Evolutionary conservation across 2,113 vertebrate species (phyloP), one percentile per base, ranked within the genome.

Genomic region (Spheniscus mendiculus): DNA sequence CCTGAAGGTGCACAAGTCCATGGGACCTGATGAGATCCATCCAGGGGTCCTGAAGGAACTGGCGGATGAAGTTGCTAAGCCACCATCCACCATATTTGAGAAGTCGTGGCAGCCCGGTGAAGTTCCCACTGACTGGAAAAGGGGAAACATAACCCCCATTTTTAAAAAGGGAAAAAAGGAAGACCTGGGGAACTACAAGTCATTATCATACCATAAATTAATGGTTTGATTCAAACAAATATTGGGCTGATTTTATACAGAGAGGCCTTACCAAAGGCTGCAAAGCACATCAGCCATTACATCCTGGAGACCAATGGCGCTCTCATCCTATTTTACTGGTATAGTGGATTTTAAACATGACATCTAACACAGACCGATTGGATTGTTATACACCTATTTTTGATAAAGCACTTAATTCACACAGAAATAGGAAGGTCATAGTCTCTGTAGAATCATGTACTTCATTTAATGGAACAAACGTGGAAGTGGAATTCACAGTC

Each of bases 291-390:
- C 73, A 70, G 10, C 59, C 40, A 19, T 30, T 10, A 61, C 36
- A 70, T 26, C 38, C 67, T 58, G 32, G 21, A 49, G 42, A 7
- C 14, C 73, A n/a, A 4, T 2, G 23, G 29, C 13, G 0, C 32
- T 27, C 66, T 69, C 59, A 56, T 22, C 23, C 44, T 20, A 3
- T 55, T 42, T 18, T 61, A 62, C 36, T 52, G 55, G 25, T 25
- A 34, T 1, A 34, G 30, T 11, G 70, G 49, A 40, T 40, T 79
- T 76, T 36, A 58, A 87, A 65, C 6, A 12, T 1, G 45, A 70
- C 16, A 53, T 7, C 12, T 13, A 67, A 26, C 36, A 61, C 16
- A 50, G 62, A 15, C 6, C 0, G 2, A 69, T 0, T 12, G 40
- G 53, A 42, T 6, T 56, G 30, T 25, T 47, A 52, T 0, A 30